These are phyloP conservation scores for Bostrychus sinensis DNA, from an alignment of 2,113 vertebrate species.

Conservation along the genomic window DNA sequence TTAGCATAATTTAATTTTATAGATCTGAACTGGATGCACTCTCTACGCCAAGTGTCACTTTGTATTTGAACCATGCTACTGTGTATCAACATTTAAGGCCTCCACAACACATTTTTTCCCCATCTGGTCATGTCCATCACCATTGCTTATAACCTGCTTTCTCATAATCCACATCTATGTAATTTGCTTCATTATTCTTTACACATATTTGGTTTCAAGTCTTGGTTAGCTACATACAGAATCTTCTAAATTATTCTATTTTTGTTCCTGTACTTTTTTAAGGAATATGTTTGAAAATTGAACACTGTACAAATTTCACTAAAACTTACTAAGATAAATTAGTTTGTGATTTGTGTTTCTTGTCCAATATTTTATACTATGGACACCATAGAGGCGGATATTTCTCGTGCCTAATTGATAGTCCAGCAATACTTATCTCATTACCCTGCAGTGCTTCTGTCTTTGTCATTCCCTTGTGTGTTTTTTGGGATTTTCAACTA, in stretches of 20 bases:
- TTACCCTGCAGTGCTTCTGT: constrained; percentile 26
- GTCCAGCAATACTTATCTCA: constrained; percentile 16
- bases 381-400: no score
- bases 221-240: not conserved
- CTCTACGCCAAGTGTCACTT: not conserved
- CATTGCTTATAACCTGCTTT: not conserved
- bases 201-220: constrained; percentile 1
- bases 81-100: not conserved
- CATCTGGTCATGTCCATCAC: no score
- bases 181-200: not conserved
- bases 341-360: constrained; percentile 47
- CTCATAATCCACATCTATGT: not conserved
- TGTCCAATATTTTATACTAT: constrained; percentile 26
- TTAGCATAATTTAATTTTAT: not conserved
- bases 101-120: not conserved
- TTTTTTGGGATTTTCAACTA: constrained; percentile 30
- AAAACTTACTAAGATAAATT: constrained; percentile 48
- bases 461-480: constrained; percentile 16
- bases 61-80: not conserved
- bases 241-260: not conserved
- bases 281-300: constrained; percentile 15
- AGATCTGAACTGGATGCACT: not conserved
- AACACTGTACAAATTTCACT: constrained; percentile 46
- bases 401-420: constrained; percentile 38
- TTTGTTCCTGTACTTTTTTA: constrained; percentile 13